Percentiles rank a stretch among this genome's conserved stretches.
Evolutionary conservation across 2,888 invertebrate genomes (phyloP).

Genomic region (Synanthedon tipuliformis): DNA sequence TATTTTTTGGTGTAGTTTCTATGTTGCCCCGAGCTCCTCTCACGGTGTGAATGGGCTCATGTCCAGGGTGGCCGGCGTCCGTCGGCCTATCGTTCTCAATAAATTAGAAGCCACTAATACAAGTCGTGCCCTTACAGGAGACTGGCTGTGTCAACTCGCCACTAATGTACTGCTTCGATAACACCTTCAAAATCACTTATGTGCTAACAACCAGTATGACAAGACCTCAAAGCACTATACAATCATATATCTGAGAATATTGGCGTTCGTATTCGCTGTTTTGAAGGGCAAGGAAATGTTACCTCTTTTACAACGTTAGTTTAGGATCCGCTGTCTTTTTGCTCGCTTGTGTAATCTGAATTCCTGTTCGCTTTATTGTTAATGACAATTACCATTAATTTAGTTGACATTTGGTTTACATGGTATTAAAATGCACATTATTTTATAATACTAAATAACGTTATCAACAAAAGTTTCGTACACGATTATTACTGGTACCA

Average conservation of each 20-base stretch:
- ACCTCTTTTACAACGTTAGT: slow-evolving; percentile 52
- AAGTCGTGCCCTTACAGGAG: slow-evolving; percentile 64
- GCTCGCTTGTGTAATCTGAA: slow-evolving; percentile 46
- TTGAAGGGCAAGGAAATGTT: slow-evolving; percentile 42
- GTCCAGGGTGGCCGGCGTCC: slow-evolving; percentile 66
- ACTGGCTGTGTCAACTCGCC: slow-evolving; percentile 61
- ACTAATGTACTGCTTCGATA: slow-evolving; percentile 66
- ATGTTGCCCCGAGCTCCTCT: slow-evolving; percentile 25
- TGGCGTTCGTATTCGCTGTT: slow-evolving; percentile 33
- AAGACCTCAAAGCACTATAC: slow-evolving; percentile 9
- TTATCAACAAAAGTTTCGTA: too few relatives aligned
- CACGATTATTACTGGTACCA: too few relatives aligned
- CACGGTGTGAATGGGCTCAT: slow-evolving; percentile 57
- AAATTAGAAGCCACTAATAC: slow-evolving; percentile 69
- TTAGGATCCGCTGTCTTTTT: slow-evolving; percentile 50
- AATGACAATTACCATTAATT: slow-evolving; percentile 21
- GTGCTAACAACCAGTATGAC: slow-evolving; percentile 27
- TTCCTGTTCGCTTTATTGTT: slow-evolving; percentile 53
- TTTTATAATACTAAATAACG: too few relatives aligned
- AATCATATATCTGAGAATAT: slow-evolving; percentile 11
- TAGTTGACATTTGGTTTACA: too few relatives aligned
- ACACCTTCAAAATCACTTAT: slow-evolving; percentile 60
- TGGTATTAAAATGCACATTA: too few relatives aligned
- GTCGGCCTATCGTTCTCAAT: slow-evolving; percentile 66
- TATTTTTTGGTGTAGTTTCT: neutral